A percentile compares a stretch with the other conserved stretches of the same genome.
Evolutionary conservation across 2,797 vertebrate genomes (phyloP).

Genomic region (Alcedo atthis): DNA sequence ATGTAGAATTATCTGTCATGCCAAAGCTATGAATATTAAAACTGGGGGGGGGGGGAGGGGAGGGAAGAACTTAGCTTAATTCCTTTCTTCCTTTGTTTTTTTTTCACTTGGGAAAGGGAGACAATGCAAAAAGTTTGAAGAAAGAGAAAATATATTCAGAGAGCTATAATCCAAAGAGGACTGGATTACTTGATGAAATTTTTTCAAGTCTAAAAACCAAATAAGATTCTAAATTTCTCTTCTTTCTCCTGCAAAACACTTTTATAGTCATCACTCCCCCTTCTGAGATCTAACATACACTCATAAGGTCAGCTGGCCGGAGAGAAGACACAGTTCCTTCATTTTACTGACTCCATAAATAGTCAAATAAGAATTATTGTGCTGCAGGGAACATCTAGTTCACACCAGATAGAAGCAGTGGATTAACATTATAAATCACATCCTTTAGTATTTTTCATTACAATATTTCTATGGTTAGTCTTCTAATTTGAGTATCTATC

Average conservation of each 20-base stretch:
- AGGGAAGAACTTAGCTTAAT: background rate
- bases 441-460: background rate
- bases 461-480: background rate
- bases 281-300: background rate
- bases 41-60: too few species aligned
- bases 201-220: background rate
- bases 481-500: background rate
- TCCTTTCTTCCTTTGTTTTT: background rate
- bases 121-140: background rate
- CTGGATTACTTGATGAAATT: too few species aligned
- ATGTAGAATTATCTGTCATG: background rate
- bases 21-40: background rate
- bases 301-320: background rate
- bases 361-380: slow-evolving; percentile 21
- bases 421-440: slow-evolving; percentile 30
- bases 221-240: background rate
- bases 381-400: slow-evolving; percentile 45
- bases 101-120: background rate
- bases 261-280: background rate
- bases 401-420: background rate
- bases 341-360: slow-evolving; percentile 56
- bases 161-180: background rate
- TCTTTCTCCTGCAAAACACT: background rate
- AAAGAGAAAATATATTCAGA: background rate
- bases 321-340: slow-evolving; percentile 40